phyloP scores from a whole-genome alignment of 1,140 invertebrate species.

The Ooceraea biroi region DNA sequence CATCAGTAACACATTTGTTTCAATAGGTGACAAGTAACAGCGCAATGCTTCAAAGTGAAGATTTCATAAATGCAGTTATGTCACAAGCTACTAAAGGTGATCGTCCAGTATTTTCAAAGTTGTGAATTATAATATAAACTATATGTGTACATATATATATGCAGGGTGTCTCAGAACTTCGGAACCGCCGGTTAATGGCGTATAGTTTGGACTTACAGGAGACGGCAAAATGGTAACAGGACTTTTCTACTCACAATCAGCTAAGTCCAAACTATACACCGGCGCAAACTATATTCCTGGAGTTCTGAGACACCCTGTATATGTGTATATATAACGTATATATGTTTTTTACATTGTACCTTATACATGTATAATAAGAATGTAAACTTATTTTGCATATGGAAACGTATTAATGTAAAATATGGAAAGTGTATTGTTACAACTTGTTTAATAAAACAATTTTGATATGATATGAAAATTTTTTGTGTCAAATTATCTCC shows the following conservation, averaged over 20 bases:
- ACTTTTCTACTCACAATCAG: no score
- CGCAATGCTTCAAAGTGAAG: slow-evolving; percentile 95
- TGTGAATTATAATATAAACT: slow-evolving; percentile 85
- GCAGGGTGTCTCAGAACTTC: no score
- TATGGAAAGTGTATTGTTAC: neutral
- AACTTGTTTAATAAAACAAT: slow-evolving; percentile 16
- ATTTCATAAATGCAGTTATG: slow-evolving; percentile 93
- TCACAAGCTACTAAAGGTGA: slow-evolving; percentile 91
- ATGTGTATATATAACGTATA: neutral
- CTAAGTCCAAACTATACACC: no score
- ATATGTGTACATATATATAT: neutral
- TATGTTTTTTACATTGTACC: neutral
- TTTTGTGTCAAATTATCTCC: no score
- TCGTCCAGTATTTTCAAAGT: slow-evolving; percentile 90
- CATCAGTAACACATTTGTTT: slow-evolving; percentile 42
- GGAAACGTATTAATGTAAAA: slow-evolving; percentile 2
- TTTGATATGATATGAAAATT: no score
- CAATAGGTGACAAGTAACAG: slow-evolving; percentile 92
- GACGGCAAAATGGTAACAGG: no score
- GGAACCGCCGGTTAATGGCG: no score
- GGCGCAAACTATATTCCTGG: no score
- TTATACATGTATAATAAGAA: slow-evolving; percentile 38
- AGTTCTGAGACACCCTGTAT: no score
- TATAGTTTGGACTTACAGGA: no score
- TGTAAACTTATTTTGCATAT: slow-evolving; percentile 31